Evolutionary conservation across 1,140 invertebrate species (phyloP).

Genomic region (Temnothorax longispinosus): DNA sequence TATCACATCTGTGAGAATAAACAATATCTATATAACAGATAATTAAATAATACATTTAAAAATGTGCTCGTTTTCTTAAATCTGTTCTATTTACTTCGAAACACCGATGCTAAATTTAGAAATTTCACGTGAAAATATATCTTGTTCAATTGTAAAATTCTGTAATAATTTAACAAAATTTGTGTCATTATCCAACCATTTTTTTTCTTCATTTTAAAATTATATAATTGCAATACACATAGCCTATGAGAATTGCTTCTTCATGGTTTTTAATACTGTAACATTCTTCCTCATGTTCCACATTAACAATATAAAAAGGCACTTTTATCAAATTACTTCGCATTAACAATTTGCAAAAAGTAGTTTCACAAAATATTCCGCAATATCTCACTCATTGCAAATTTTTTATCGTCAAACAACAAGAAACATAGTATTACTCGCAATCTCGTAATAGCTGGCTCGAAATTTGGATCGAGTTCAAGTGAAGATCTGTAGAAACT

Average conservation of each 20-base stretch:
- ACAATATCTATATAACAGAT: not conserved
- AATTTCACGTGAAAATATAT: conserved; percentile 2
- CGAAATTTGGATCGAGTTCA: conserved; percentile 41
- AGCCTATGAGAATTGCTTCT: not conserved
- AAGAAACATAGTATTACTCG: conserved; percentile 46
- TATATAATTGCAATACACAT: conserved; percentile 20
- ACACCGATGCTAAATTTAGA: not conserved
- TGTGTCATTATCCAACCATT: not conserved
- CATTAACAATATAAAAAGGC: conserved; percentile 35
- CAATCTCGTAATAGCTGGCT: conserved; percentile 36
- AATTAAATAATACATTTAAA: conserved; percentile 39
- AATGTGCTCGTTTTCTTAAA: conserved; percentile 19
- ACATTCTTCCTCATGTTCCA: not conserved
- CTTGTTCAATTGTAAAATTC: not conserved
- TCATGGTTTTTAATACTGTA: not conserved
- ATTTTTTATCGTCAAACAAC: conserved; percentile 39
- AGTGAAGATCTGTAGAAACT: conserved; percentile 43
- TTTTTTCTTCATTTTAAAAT: conserved; percentile 1
- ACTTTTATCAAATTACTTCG: conserved; percentile 28
- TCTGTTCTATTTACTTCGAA: not conserved
- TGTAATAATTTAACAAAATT: conserved; percentile 8
- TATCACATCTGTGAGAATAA: conserved; percentile 5
- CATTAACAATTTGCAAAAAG: not conserved
- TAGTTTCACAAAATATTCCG: conserved; percentile 24
- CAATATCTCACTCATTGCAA: conserved; percentile 40